phyloP scores from a whole-genome alignment of 1,140 invertebrate species.

The Calliphora vicina region DNA sequence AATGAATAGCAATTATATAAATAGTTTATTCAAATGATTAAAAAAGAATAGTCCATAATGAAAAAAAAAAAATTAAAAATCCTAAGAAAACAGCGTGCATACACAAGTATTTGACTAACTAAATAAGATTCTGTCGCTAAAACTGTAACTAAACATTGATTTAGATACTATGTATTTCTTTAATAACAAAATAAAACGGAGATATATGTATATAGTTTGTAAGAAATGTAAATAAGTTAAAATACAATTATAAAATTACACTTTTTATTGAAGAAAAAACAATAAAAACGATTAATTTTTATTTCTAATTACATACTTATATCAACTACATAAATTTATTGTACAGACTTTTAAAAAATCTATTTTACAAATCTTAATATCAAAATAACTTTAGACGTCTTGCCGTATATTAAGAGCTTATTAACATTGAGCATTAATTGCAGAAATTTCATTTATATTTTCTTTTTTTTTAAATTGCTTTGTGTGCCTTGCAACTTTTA shows the following conservation, averaged over 20 bases:
- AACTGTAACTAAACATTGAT: constrained; percentile 8
- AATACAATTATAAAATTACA: not conserved
- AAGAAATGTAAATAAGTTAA: not conserved
- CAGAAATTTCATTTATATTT: too few relatives aligned
- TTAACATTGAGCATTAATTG: too few relatives aligned
- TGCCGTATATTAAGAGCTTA: too few relatives aligned
- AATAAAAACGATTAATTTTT: not conserved
- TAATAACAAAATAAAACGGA: too few relatives aligned
- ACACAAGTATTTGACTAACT: not conserved
- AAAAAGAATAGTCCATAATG: not conserved
- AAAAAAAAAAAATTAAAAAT: not conserved
- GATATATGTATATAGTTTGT: not conserved
- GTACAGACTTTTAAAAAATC: too few relatives aligned
- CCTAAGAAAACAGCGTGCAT: constrained; percentile 8
- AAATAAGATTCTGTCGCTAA: not conserved
- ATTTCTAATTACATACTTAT: too few relatives aligned
- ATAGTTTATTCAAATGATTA: not conserved
- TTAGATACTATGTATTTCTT: not conserved
- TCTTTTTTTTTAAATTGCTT: too few relatives aligned
- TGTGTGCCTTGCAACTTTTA: too few relatives aligned
- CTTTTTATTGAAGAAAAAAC: too few relatives aligned
- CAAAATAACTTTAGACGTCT: too few relatives aligned
- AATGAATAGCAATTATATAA: not conserved
- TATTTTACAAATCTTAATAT: too few relatives aligned
- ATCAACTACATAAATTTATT: too few relatives aligned